phyloP scores from a whole-genome alignment of 2,888 invertebrate species.

The Latheticus oryzae region DNA sequence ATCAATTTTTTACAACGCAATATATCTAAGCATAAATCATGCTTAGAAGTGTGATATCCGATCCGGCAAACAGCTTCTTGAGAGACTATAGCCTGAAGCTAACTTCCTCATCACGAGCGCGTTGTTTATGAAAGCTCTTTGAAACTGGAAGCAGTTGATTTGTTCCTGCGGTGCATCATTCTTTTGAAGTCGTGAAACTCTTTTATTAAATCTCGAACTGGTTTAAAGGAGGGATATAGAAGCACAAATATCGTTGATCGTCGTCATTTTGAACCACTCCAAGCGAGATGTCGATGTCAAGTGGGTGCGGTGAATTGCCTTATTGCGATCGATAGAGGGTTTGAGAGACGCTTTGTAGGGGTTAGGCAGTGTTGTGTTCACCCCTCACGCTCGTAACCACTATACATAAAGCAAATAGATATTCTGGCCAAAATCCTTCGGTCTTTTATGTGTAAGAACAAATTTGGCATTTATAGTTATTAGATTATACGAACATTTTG shows the following conservation, averaged over 20 bases:
- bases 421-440: too few species aligned
- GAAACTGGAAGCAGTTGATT: slow-evolving; percentile 24
- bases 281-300: slow-evolving; percentile 45
- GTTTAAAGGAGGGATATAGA: slow-evolving; percentile 25
- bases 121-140: slow-evolving; percentile 21
- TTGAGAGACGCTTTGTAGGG: slow-evolving; percentile 24
- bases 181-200: slow-evolving; percentile 28
- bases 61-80: slow-evolving; percentile 17
- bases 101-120: slow-evolving; percentile 20
- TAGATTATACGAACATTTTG: too few species aligned
- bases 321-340: slow-evolving; percentile 43
- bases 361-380: too few species aligned
- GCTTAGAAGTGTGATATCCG: slow-evolving; percentile 16
- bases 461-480: too few species aligned
- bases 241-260: slow-evolving; percentile 34
- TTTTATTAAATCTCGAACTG: slow-evolving; percentile 35
- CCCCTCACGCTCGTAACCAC: too few species aligned
- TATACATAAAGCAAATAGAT: too few species aligned
- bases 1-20: slow-evolving; percentile 1
- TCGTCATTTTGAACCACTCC: slow-evolving; percentile 38
- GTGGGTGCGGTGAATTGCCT: slow-evolving; percentile 49
- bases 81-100: slow-evolving; percentile 7
- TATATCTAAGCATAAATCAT: slow-evolving; percentile 16
- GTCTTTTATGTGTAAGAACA: too few species aligned
- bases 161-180: slow-evolving; percentile 6